Percentiles rank a stretch among this genome's conserved stretches.
Conservation (phyloP, 2,888 invertebrate genomes). For the Oscheius onirici region DNA sequence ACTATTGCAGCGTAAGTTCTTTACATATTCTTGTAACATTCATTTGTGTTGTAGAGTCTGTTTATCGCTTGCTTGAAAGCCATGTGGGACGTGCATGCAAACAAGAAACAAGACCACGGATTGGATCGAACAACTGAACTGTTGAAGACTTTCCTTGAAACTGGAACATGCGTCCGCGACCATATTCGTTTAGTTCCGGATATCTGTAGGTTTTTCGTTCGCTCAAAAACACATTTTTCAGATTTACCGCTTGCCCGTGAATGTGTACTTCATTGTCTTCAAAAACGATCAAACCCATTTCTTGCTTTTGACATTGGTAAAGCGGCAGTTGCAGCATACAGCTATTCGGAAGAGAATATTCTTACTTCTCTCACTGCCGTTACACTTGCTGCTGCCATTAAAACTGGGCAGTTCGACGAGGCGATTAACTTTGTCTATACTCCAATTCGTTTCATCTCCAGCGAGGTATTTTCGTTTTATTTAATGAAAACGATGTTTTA, state of each 20-base stretch:
- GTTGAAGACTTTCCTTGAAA: slow-evolving; percentile 41
- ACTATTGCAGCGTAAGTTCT: slow-evolving; percentile 36
- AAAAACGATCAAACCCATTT: slow-evolving; percentile 34
- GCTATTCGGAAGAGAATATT: neutral
- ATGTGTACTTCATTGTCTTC: slow-evolving; percentile 40
- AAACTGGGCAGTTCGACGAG: slow-evolving; percentile 14
- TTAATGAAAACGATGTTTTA: neutral
- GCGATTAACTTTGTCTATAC: slow-evolving; percentile 18
- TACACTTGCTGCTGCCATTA: slow-evolving; percentile 9
- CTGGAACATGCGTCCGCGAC: slow-evolving; percentile 32
- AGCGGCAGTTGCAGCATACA: neutral
- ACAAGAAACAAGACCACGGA: slow-evolving; percentile 37
- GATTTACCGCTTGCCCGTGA: slow-evolving; percentile 46
- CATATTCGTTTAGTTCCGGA: slow-evolving; percentile 46
- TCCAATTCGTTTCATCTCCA: slow-evolving; percentile 1
- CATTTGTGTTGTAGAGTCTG: neutral
- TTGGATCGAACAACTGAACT: slow-evolving; percentile 45
- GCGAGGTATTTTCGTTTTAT: slow-evolving; percentile 19
- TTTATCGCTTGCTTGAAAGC: slow-evolving; percentile 46
- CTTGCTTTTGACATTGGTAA: slow-evolving; percentile 11
- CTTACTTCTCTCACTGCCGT: slow-evolving; percentile 26
- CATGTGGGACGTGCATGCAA: slow-evolving; percentile 37
- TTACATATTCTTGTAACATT: neutral
- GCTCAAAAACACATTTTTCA: slow-evolving; percentile 26
- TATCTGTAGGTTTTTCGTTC: slow-evolving; percentile 37